Evolutionary conservation across 2,797 vertebrate genomes (phyloP).

Genomic region (Polyboroides typus): DNA sequence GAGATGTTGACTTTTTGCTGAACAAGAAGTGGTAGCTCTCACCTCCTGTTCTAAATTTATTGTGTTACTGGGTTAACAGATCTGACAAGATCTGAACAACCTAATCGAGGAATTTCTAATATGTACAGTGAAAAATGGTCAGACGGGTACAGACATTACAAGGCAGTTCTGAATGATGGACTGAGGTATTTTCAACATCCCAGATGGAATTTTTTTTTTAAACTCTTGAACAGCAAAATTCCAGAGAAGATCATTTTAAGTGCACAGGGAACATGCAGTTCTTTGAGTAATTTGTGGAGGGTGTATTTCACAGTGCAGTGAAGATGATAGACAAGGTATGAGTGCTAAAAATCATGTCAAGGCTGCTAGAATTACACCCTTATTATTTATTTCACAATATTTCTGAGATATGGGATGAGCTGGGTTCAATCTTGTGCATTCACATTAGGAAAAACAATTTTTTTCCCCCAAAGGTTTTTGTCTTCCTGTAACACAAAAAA

Average conservation of each 20-base stretch:
- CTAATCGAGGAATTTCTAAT: not conserved
- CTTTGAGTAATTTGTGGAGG: not conserved
- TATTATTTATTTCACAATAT: slow-evolving; percentile 34
- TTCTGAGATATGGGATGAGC: not conserved
- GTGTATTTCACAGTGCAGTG: not conserved
- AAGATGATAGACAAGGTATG: not conserved
- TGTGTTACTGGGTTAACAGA: not conserved
- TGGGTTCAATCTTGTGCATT: not conserved
- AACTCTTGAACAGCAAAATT: not conserved
- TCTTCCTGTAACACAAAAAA: not conserved
- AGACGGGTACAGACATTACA: not conserved
- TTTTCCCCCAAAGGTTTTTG: not conserved
- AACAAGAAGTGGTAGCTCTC: not conserved
- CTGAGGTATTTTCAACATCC: not conserved
- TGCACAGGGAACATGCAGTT: not conserved
- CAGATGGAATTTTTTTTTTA: not conserved
- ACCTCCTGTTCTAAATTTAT: not conserved
- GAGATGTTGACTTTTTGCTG: not conserved
- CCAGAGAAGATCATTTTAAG: not conserved
- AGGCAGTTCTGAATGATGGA: not conserved
- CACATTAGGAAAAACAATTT: not conserved
- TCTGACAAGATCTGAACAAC: not conserved
- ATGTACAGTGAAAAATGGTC: not conserved
- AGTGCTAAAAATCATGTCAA: not conserved
- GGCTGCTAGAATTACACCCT: not conserved